Percentiles rank a stretch among this genome's conserved stretches.
These are phyloP conservation scores for Blastobasis adustella DNA, from an alignment of 2,888 invertebrate genomes.

Conservation along the genomic window DNA sequence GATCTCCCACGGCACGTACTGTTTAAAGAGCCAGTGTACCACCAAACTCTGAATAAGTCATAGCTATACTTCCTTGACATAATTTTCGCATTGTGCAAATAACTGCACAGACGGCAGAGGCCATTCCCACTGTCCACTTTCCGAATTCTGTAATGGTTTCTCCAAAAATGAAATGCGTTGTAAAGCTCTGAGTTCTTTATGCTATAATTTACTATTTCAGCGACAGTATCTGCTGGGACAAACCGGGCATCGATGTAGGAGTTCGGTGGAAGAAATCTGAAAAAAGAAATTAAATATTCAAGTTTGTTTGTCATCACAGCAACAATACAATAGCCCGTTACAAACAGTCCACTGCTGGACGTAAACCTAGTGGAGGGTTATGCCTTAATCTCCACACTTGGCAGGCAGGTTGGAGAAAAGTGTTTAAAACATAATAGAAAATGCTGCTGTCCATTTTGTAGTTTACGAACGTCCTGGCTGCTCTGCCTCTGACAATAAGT, in stretches of 20 bases:
- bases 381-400: no score
- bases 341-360: no score
- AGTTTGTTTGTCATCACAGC: no score
- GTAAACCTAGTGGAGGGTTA: no score
- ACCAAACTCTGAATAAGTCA: slow-evolving; percentile 45
- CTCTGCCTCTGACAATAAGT: no score
- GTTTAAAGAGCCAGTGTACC: slow-evolving; percentile 23
- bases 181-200: slow-evolving; percentile 33
- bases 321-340: no score
- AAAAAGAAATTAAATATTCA: slow-evolving; percentile 10
- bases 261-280: slow-evolving; percentile 50
- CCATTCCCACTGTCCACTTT: slow-evolving; percentile 27
- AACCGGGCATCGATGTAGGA: slow-evolving; percentile 42
- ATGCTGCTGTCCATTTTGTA: no score
- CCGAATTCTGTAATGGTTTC: slow-evolving; percentile 34
- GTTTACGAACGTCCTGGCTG: no score
- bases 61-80: slow-evolving; percentile 22
- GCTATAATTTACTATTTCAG: slow-evolving; percentile 29
- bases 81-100: slow-evolving; percentile 31
- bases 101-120: slow-evolving; percentile 41
- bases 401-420: no score
- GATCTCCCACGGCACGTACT: no score
- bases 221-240: slow-evolving; percentile 26
- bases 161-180: slow-evolving; percentile 41
- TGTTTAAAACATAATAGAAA: no score